phyloP scores from a whole-genome alignment of 1,140 invertebrate genomes.

The Mya arenaria region DNA sequence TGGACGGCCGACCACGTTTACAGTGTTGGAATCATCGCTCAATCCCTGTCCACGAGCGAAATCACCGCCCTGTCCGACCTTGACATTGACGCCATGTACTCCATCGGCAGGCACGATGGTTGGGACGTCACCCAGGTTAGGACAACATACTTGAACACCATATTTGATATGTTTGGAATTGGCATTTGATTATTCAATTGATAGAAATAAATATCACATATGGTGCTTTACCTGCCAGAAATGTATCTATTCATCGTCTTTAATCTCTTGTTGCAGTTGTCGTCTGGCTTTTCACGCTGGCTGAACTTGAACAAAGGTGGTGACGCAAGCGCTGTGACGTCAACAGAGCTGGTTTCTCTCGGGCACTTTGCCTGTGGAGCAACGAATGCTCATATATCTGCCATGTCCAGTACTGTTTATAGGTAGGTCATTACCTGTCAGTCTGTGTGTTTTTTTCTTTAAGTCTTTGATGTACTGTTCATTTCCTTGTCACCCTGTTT shows the following conservation, averaged over 20 bases:
- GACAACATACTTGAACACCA: too few relatives aligned
- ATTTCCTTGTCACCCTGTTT: too few relatives aligned
- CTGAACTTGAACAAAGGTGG: constrained; percentile 1
- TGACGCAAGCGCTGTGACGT: neutral
- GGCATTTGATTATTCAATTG: too few relatives aligned
- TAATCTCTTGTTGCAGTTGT: neutral
- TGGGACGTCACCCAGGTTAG: constrained; percentile 41
- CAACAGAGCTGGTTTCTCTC: constrained; percentile 14
- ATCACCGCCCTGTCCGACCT: constrained; percentile 20
- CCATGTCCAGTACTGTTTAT: neutral
- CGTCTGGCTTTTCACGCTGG: constrained; percentile 17
- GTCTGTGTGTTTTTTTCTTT: too few relatives aligned
- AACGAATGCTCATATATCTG: neutral
- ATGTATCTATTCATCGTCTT: neutral
- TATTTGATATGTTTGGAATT: too few relatives aligned
- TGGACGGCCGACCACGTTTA: constrained; percentile 15
- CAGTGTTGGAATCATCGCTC: constrained; percentile 23
- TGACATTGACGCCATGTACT: constrained; percentile 24
- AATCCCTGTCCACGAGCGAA: neutral
- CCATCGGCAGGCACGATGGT: constrained; percentile 24
- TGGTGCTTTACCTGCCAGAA: too few relatives aligned
- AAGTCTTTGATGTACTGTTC: too few relatives aligned
- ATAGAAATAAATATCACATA: too few relatives aligned
- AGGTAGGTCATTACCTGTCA: constrained; percentile 11
- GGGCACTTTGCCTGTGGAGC: constrained; percentile 47